Evolutionary conservation across 2,113 vertebrate genomes (phyloP).

Genomic region (Beaufortia kweichowensis): DNA sequence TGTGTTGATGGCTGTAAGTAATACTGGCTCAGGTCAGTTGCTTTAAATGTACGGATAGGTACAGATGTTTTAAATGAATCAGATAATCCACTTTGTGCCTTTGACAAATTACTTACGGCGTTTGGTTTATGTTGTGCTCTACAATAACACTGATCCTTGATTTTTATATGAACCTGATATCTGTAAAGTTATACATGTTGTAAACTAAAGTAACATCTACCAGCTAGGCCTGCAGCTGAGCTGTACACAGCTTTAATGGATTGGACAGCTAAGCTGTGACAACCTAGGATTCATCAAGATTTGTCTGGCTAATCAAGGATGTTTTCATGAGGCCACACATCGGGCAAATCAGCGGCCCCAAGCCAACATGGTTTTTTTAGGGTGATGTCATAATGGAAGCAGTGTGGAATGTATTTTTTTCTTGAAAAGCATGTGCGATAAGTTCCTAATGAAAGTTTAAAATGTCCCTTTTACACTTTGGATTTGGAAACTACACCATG

Average conservation of each 20-base stretch:
- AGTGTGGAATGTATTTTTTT: not conserved
- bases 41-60: no score
- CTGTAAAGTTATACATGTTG: slow-evolving; percentile 6
- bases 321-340: not conserved
- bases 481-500: no score
- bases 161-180: slow-evolving; percentile 1
- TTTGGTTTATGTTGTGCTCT: not conserved
- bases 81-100: not conserved
- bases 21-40: no score
- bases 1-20: not conserved
- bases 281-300: slow-evolving; percentile 2
- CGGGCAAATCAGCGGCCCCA: not conserved
- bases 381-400: slow-evolving; percentile 20
- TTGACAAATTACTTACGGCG: not conserved
- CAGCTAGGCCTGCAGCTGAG: not conserved
- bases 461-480: not conserved
- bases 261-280: slow-evolving; percentile 19
- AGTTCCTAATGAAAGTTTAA: not conserved
- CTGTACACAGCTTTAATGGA: not conserved
- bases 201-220: not conserved
- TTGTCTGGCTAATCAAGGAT: slow-evolving; percentile 14
- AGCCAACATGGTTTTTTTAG: not conserved
- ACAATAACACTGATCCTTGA: not conserved
- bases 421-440: not conserved
- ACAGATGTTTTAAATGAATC: not conserved